Conservation (phyloP, 2,797 vertebrate species). For the Chrysocyon brachyurus region DNA sequence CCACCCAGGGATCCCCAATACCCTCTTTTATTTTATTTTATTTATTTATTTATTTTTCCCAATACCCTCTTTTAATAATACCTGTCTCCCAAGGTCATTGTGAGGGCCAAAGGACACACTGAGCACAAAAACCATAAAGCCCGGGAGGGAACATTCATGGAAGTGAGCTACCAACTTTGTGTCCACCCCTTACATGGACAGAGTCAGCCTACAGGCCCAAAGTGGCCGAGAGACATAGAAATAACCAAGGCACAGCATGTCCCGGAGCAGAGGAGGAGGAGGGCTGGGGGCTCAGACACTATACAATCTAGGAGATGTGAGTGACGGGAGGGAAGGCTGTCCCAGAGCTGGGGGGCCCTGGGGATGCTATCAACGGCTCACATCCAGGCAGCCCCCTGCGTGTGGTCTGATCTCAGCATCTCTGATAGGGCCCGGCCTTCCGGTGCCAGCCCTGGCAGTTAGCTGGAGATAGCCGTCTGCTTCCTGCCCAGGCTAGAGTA, state of each 20-base stretch:
- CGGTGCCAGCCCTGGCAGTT: not conserved
- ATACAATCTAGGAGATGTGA: not conserved
- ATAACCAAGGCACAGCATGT: not conserved
- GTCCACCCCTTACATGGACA: not conserved
- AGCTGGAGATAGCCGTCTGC: not conserved
- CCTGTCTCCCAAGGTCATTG: slow-evolving; percentile 54
- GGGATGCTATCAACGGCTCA: not conserved
- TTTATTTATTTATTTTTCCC: not conserved
- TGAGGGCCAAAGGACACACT: not conserved
- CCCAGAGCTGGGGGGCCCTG: not conserved
- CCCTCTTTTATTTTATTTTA: not conserved
- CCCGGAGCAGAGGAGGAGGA: not conserved
- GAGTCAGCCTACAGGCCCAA: not conserved
- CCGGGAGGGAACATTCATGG: not conserved
- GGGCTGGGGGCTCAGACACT: not conserved
- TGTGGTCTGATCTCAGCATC: not conserved
- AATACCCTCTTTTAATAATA: not conserved
- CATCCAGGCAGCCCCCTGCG: no score
- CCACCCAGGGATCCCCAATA: not conserved
- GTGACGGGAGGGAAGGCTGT: not conserved
- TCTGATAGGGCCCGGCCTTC: not conserved
- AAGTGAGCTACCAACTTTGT: not conserved
- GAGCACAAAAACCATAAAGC: not conserved
- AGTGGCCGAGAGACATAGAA: not conserved
- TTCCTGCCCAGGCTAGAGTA: not conserved